These are phyloP conservation scores for Holothuria leucospilota DNA, from an alignment of 53 echinoderm and acorn worm species.

Conservation along the genomic window DNA sequence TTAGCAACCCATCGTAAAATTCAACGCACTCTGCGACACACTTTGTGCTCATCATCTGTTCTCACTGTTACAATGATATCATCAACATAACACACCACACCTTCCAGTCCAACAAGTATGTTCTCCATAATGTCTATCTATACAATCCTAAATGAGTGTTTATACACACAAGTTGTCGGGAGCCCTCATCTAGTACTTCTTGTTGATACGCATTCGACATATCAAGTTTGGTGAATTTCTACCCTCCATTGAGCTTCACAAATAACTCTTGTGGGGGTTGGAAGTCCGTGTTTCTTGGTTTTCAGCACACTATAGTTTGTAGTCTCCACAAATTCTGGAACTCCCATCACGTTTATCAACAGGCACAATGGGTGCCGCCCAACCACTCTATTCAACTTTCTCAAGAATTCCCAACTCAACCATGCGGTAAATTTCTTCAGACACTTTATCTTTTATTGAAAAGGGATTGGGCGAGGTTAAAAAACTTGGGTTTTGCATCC, in stretches of 20 bases:
- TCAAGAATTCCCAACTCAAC: conserved; percentile 25
- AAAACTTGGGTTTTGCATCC: conserved; percentile 32
- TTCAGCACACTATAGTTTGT: conserved; percentile 10
- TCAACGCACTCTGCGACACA: too few relatives aligned
- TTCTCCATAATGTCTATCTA: conserved; percentile 1
- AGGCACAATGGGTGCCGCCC: too few relatives aligned
- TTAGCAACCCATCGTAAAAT: too few relatives aligned
- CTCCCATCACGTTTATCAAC: conserved; percentile 11
- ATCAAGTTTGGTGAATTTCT: conserved; percentile 47
- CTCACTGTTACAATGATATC: conserved; percentile 3
- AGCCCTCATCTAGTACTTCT: conserved; percentile 25
- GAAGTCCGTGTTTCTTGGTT: not conserved
- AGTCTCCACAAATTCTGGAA: conserved; percentile 30
- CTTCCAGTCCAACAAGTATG: conserved; percentile 16
- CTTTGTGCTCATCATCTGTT: conserved; percentile 11
- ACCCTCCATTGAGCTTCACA: conserved; percentile 35
- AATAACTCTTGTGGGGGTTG: conserved; percentile 9
- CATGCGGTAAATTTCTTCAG: conserved; percentile 16
- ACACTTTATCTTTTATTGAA: conserved; percentile 27
- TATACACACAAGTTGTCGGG: conserved; percentile 2
- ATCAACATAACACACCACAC: conserved; percentile 16
- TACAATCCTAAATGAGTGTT: conserved; percentile 35
- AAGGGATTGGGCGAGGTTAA: conserved; percentile 33
- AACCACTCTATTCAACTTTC: conserved; percentile 13
- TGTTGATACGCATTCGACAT: conserved; percentile 45